A percentile compares a stretch with the other conserved stretches of the same genome.
Conservation (phyloP, 2,888 invertebrate species). For the Sphaeridia pumilis region DNA sequence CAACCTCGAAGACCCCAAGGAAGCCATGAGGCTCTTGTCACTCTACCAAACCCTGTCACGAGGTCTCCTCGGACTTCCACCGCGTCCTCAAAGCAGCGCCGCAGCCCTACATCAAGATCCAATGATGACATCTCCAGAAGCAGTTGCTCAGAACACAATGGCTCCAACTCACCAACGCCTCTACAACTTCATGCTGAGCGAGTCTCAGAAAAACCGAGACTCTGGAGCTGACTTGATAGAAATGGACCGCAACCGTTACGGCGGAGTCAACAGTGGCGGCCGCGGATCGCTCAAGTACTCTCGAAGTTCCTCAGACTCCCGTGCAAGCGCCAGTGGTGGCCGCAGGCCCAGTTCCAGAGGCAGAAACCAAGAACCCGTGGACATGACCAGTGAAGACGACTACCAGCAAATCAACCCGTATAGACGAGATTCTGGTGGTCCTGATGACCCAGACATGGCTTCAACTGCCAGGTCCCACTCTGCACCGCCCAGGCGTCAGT, state of each 20-base stretch:
- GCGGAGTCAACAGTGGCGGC: neutral
- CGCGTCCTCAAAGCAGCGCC: too few species aligned
- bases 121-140: too few species aligned
- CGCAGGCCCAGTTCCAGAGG: slow-evolving; percentile 2
- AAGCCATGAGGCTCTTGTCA: slow-evolving; percentile 33
- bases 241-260: slow-evolving; percentile 1
- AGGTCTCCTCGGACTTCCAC: slow-evolving; percentile 26
- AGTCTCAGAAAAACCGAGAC: slow-evolving; percentile 1
- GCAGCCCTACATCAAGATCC: too few species aligned
- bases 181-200: slow-evolving; percentile 12
- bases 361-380: slow-evolving; percentile 11
- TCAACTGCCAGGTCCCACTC: slow-evolving; percentile 25
- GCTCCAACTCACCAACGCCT: slow-evolving; percentile 10
- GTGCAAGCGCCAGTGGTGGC: neutral
- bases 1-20: slow-evolving; percentile 25
- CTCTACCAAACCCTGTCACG: slow-evolving; percentile 32
- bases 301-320: neutral
- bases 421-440: neutral
- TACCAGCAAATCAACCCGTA: slow-evolving; percentile 35
- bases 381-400: slow-evolving; percentile 31
- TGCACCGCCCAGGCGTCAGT: slow-evolving; percentile 29
- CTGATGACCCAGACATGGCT: neutral
- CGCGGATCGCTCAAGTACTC: slow-evolving; percentile 12
- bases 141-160: slow-evolving; percentile 3
- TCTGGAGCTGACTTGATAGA: slow-evolving; percentile 3